These are phyloP conservation scores for Euura saliciscinereae DNA, from an alignment of 1,140 invertebrate species.

Conservation along the genomic window DNA sequence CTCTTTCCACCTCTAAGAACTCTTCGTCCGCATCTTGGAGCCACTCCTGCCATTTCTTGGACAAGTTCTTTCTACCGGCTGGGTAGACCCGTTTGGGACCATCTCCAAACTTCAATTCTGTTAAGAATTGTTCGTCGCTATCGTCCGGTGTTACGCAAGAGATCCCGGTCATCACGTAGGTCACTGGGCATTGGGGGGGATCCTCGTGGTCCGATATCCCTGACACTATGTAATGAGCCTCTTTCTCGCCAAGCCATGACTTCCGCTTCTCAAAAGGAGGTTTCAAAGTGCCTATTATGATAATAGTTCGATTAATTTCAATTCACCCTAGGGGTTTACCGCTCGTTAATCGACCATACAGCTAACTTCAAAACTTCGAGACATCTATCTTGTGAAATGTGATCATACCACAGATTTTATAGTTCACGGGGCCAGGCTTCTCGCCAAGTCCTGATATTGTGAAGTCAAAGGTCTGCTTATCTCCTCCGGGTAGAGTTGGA, in stretches of 20 bases:
- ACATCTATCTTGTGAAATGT: not conserved
- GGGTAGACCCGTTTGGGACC: slow-evolving; percentile 31
- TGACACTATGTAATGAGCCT: slow-evolving; percentile 29
- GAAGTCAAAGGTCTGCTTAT: slow-evolving; percentile 25
- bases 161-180: slow-evolving; percentile 32
- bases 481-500: not conserved
- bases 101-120: slow-evolving; percentile 28
- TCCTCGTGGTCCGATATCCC: slow-evolving; percentile 22
- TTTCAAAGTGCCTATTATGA: slow-evolving; percentile 21
- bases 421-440: slow-evolving; percentile 18
- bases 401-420: slow-evolving; percentile 31
- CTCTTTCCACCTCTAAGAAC: slow-evolving; percentile 27
- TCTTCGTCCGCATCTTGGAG: slow-evolving; percentile 39
- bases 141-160: slow-evolving; percentile 30
- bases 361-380: too few species aligned
- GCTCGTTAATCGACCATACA: too few species aligned
- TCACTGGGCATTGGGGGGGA: slow-evolving; percentile 27
- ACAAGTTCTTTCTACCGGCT: slow-evolving; percentile 42
- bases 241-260: slow-evolving; percentile 32
- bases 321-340: too few species aligned
- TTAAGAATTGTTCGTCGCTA: slow-evolving; percentile 39
- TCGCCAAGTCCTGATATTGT: slow-evolving; percentile 19
- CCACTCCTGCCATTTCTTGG: slow-evolving; percentile 43
- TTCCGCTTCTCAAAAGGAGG: slow-evolving; percentile 19
- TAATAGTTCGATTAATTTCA: not conserved